Conservation (phyloP, 1,140 invertebrate species). For the Dendroctonus ponderosae region DNA sequence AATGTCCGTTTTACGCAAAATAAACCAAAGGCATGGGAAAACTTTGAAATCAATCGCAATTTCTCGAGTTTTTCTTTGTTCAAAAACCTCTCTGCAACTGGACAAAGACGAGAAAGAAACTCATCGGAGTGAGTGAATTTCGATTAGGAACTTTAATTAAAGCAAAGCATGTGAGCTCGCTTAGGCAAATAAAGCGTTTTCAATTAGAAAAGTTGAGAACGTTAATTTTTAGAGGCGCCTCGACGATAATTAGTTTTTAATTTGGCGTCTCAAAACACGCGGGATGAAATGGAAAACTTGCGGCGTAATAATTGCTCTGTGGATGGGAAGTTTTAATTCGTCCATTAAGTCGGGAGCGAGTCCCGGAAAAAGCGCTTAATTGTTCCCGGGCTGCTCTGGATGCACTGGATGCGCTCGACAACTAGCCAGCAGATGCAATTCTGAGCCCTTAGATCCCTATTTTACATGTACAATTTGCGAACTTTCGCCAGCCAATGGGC, state of each 20-base stretch:
- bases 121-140: too few relatives aligned
- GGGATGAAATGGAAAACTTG: conserved; percentile 9
- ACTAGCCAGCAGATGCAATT: too few relatives aligned
- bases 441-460: too few relatives aligned
- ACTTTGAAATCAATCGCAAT: too few relatives aligned
- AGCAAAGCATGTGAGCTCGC: conserved; percentile 10
- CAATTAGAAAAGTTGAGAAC: conserved; percentile 15
- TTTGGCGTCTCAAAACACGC: conserved; percentile 14
- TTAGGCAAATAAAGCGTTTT: conserved; percentile 17
- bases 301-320: conserved; percentile 3
- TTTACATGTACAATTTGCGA: too few relatives aligned
- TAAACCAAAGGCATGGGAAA: too few relatives aligned
- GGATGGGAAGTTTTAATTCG: conserved; percentile 18
- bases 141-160: conserved; percentile 25
- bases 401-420: too few relatives aligned
- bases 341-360: conserved; percentile 2
- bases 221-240: conserved; percentile 24
- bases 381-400: background rate
- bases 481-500: too few relatives aligned
- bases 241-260: conserved; percentile 21
- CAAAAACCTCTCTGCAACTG: too few relatives aligned
- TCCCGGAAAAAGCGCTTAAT: background rate
- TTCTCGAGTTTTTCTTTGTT: too few relatives aligned
- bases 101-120: too few relatives aligned
- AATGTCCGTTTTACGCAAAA: too few relatives aligned